Conservation (phyloP, 1,140 invertebrate genomes). For the Drosophila truncata region DNA sequence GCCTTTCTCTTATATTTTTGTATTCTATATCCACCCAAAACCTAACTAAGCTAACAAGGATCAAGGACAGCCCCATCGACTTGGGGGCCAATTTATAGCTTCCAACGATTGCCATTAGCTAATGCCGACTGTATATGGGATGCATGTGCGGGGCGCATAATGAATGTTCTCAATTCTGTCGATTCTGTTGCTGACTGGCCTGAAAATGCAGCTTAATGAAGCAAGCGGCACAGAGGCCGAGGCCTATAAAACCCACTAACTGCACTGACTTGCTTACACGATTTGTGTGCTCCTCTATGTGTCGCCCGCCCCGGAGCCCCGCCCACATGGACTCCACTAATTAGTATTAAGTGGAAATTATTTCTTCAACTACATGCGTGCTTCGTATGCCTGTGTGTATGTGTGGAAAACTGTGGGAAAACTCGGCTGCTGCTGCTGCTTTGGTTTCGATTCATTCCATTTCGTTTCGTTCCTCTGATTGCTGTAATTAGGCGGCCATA, state of each 20-base stretch:
- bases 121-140: constrained; percentile 28
- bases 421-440: constrained; percentile 24
- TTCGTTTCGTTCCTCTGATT: constrained; percentile 56
- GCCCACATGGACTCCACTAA: constrained; percentile 62
- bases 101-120: constrained; percentile 18
- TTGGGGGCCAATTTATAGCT: neutral
- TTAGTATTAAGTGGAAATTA: constrained; percentile 83
- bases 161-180: constrained; percentile 65
- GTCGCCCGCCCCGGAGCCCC: neutral
- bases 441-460: constrained; percentile 43
- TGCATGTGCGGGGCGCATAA: constrained; percentile 54
- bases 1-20: neutral
- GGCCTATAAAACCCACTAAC: constrained; percentile 78
- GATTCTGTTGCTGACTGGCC: constrained; percentile 72
- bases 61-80: neutral
- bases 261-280: constrained; percentile 76
- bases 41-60: neutral
- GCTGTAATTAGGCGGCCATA: constrained; percentile 67
- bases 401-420: constrained; percentile 62
- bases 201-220: constrained; percentile 79
- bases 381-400: constrained; percentile 2
- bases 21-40: neutral
- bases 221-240: constrained; percentile 61
- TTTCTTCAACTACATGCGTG: constrained; percentile 70
- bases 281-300: constrained; percentile 44